Evolutionary conservation across 1,140 invertebrate genomes (phyloP).

Genomic region (Cydia strobilella): DNA sequence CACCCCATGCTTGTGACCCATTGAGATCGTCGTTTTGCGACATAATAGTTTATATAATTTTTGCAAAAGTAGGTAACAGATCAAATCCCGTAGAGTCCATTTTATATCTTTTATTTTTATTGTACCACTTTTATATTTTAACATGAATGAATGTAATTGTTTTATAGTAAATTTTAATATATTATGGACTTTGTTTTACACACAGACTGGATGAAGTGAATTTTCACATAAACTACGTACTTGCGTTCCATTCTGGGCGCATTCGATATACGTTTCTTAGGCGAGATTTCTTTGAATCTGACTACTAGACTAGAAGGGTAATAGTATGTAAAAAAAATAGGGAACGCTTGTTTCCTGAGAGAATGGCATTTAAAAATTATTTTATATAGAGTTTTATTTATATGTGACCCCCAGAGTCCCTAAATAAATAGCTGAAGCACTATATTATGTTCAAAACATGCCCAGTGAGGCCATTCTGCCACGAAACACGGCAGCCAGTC

Average conservation of each 20-base stretch:
- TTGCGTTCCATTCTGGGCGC: neutral
- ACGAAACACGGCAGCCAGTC: conserved; percentile 47
- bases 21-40: conserved; percentile 25
- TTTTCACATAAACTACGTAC: neutral
- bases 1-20: conserved; percentile 8
- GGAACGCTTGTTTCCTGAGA: conserved; percentile 66
- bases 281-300: neutral
- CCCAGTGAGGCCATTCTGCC: conserved; percentile 54
- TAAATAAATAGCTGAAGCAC: conserved; percentile 48
- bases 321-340: conserved; percentile 39
- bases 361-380: conserved; percentile 46
- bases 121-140: conserved; percentile 29
- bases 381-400: conserved; percentile 24
- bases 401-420: conserved; percentile 30
- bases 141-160: conserved; percentile 36
- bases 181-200: conserved; percentile 24
- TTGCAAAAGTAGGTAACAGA: conserved; percentile 29
- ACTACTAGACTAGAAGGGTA: neutral
- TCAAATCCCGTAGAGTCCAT: conserved; percentile 32
- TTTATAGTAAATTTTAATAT: conserved; percentile 37
- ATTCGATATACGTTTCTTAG: neutral
- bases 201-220: neutral
- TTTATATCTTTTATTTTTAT: conserved; percentile 36
- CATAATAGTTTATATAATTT: conserved; percentile 10
- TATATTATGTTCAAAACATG: conserved; percentile 42